These are phyloP conservation scores for Trissolcus japonicus DNA, from an alignment of 2,888 invertebrate species.

Conservation along the genomic window DNA sequence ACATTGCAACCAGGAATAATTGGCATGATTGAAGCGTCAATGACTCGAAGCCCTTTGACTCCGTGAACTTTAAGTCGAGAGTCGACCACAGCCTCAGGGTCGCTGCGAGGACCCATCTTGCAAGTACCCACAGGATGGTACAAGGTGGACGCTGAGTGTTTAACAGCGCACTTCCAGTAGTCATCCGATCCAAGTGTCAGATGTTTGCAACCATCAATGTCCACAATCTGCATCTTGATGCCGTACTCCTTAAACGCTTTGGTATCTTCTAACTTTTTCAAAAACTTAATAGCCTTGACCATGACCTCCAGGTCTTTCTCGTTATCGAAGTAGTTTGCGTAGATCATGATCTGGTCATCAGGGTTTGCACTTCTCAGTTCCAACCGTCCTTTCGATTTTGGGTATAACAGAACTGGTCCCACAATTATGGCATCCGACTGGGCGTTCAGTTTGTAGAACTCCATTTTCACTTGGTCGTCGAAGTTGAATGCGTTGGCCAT, in stretches of 20 bases:
- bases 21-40: slow-evolving; percentile 84
- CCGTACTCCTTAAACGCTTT: slow-evolving; percentile 61
- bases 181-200: slow-evolving; percentile 67
- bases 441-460: slow-evolving; percentile 62
- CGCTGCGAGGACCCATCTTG: slow-evolving; percentile 80
- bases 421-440: slow-evolving; percentile 62
- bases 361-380: slow-evolving; percentile 78
- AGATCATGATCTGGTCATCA: slow-evolving; percentile 76
- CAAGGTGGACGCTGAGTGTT: slow-evolving; percentile 79
- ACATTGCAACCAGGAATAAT: slow-evolving; percentile 80
- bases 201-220: slow-evolving; percentile 66
- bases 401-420: slow-evolving; percentile 75
- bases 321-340: slow-evolving; percentile 78
- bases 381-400: slow-evolving; percentile 75
- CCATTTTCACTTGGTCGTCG: slow-evolving; percentile 60
- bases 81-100: slow-evolving; percentile 78
- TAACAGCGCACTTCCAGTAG: slow-evolving; percentile 77
- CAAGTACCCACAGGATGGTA: slow-evolving; percentile 81
- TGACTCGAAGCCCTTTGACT: slow-evolving; percentile 78
- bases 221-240: slow-evolving; percentile 55
- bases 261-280: slow-evolving; percentile 62
- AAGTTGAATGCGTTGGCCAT: slow-evolving; percentile 49
- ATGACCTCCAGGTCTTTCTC: slow-evolving; percentile 74
- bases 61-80: slow-evolving; percentile 79
- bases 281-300: slow-evolving; percentile 68